Percentiles rank a stretch among this genome's conserved stretches.
Evolutionary conservation across 2,797 vertebrate genomes (phyloP).

Genomic region (Sphenodon punctatus): DNA sequence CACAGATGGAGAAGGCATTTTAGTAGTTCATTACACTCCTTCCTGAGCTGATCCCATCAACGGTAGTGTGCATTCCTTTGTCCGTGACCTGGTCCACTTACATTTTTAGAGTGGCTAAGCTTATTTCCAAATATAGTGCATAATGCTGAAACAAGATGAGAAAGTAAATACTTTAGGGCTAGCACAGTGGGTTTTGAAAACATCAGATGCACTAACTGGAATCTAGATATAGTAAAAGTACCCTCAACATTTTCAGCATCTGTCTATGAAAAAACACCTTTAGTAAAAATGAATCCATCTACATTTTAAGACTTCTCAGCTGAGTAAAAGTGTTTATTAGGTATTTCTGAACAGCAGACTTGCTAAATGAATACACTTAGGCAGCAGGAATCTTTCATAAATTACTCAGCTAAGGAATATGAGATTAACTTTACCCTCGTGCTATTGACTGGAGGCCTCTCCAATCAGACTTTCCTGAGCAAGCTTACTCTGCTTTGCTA

Average conservation of each 20-base stretch:
- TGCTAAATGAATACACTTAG: neutral
- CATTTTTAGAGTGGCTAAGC: no score
- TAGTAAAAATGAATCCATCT: neutral
- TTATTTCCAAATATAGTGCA: no score
- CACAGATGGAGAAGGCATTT: no score
- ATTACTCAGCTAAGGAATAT: neutral
- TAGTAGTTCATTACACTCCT: no score
- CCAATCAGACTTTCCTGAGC: neutral
- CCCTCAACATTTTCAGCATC: fast-evolving
- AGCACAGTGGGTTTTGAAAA: no score
- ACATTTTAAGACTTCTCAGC: neutral
- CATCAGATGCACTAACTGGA: no score
- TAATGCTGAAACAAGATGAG: no score
- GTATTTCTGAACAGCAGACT: neutral
- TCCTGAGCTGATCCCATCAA: no score
- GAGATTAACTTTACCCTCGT: neutral
- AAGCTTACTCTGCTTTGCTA: neutral
- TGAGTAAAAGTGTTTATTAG: neutral
- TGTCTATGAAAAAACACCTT: fast-evolving
- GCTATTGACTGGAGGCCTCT: neutral
- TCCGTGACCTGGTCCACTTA: no score
- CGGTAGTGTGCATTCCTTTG: no score
- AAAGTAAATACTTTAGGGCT: no score
- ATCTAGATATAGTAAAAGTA: neutral
- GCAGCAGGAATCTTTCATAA: neutral